These are phyloP conservation scores for Rousettus madagascariensis DNA, from an alignment of 2,797 vertebrate species.

Conservation along the genomic window DNA sequence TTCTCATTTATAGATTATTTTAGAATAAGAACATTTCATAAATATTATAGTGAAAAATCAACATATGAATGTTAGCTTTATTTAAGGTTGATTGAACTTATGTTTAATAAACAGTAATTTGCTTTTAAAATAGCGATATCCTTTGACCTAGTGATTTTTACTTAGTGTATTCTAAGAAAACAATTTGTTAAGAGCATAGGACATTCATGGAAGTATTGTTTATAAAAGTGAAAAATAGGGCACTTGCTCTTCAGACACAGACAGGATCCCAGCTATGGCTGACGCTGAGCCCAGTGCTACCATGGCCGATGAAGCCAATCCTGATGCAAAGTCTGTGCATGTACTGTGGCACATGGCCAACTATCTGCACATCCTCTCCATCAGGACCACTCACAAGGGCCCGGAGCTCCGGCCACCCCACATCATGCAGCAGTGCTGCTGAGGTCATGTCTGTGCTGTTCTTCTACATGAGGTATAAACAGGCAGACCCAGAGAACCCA, in stretches of 20 bases:
- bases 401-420: constrained; percentile 84
- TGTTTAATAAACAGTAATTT: background rate
- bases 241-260: no score
- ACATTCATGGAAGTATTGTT: background rate
- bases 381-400: no score
- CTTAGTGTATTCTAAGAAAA: background rate
- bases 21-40: background rate
- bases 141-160: background rate
- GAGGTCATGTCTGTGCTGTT: constrained; percentile 95
- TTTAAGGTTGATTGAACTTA: background rate
- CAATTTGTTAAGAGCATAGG: background rate
- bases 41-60: background rate
- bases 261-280: no score
- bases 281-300: no score
- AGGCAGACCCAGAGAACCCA: constrained; percentile 89
- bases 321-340: no score
- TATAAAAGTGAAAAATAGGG: background rate
- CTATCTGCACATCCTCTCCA: no score
- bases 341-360: no score
- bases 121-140: background rate
- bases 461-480: constrained; percentile 94
- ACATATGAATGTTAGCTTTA: background rate
- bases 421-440: constrained; percentile 93
- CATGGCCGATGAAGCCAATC: no score
- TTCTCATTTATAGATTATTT: background rate